phyloP scores from a whole-genome alignment of 2,113 vertebrate genomes.

The Hippocampus barbouri region DNA sequence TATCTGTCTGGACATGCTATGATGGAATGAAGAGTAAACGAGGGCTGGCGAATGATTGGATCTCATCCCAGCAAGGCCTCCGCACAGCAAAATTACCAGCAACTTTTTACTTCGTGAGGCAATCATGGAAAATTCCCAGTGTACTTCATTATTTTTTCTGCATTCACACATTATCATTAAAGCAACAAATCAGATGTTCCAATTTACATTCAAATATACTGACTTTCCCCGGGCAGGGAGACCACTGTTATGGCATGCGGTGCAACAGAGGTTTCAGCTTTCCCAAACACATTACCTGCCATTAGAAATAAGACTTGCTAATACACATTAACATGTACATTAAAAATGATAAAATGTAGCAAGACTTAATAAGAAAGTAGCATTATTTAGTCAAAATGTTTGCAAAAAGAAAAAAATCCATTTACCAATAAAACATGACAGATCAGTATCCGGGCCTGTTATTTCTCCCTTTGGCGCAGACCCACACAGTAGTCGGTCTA shows the following conservation, averaged over 20 bases:
- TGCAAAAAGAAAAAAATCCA: not conserved
- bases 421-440: not conserved
- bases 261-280: too few species aligned
- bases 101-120: not conserved
- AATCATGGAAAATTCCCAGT: too few species aligned
- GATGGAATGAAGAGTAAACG: conserved; percentile 5
- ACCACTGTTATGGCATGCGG: not conserved
- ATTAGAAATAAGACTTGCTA: not conserved
- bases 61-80: not conserved
- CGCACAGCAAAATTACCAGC: not conserved
- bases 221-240: not conserved
- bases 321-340: not conserved
- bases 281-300: too few species aligned
- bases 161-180: not conserved
- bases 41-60: conserved; percentile 40
- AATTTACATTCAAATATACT: not conserved
- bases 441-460: not conserved
- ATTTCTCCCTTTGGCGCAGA: not conserved
- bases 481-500: not conserved
- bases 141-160: not conserved
- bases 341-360: not conserved
- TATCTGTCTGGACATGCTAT: conserved; percentile 37
- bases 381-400: not conserved
- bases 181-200: not conserved
- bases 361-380: not conserved